Evolutionary conservation across 2,113 vertebrate species (phyloP).

Genomic region (Ceyx melanurus): DNA sequence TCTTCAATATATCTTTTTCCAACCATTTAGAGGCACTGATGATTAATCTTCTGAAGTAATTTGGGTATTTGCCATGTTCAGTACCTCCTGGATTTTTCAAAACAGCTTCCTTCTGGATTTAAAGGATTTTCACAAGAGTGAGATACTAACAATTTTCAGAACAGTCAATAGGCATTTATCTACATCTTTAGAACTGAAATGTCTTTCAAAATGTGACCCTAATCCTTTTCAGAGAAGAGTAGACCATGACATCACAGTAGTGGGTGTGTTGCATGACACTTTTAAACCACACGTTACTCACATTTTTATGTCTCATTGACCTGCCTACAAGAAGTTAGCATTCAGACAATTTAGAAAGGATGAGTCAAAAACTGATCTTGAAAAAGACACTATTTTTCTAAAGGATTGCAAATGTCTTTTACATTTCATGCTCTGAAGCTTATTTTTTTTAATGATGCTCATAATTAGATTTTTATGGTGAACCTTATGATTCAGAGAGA

Average conservation of each 20-base stretch:
- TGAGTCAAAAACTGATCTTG: conserved; percentile 30
- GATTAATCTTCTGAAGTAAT: neutral
- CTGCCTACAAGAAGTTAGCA: neutral
- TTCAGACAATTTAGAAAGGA: neutral
- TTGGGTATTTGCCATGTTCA: neutral
- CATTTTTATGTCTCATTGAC: neutral
- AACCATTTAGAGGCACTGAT: neutral
- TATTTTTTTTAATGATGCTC: conserved; percentile 10
- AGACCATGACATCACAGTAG: neutral
- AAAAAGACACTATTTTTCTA: neutral
- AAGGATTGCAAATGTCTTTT: conserved; percentile 16
- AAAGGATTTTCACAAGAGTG: neutral
- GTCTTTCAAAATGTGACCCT: neutral
- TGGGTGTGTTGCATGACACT: neutral
- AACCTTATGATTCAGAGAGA: conserved; percentile 49
- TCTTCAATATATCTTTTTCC: neutral
- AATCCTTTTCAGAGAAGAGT: neutral
- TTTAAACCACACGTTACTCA: neutral
- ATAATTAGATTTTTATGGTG: conserved; percentile 48
- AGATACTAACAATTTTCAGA: neutral
- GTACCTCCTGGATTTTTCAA: neutral
- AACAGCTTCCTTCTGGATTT: neutral
- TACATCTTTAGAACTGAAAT: neutral
- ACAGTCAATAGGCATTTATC: neutral
- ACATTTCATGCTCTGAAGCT: conserved; percentile 44